Evolutionary conservation across 2,113 vertebrate genomes (phyloP), one percentile per base, ranked within the genome.

Genomic region (Labeo catla): DNA sequence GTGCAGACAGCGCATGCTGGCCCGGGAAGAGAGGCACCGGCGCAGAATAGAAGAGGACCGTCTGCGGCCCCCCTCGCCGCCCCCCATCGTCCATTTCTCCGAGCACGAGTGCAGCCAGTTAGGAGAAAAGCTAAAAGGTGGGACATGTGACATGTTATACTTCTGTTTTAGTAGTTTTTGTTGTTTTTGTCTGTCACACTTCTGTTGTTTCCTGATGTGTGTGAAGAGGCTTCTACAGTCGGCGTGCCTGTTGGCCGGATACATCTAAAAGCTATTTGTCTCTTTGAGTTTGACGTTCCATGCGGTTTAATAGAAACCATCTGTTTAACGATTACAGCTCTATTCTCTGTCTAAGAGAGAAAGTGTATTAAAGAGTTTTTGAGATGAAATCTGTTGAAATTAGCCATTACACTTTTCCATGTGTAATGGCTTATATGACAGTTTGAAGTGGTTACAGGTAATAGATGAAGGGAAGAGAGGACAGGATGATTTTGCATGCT

Each of bases 51-150:
- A 97, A 43, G 97, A 98, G 88, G 97, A 98, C 84, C 95, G 93
- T 39, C 91, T 98, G 57, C 94, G 95, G 2, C 97, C 97, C 0
- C 96, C 97, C 3, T 99, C 98, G 0, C 98, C 98, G 0, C 98
- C 98, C 0, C 96, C 97, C 0, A 97, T 98, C 0, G 97, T 98
- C 16, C 98, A 99, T 92, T 99, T 97, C 94, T 98, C 98, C 0
- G 98, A 99, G 88, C 97, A 99, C 0, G 98, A 99, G 92, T 97
- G 97, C 92, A 95, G 96, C 36, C 90, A 97, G 83, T 93, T 99
- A n/a, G 96, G 97, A 0, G 98, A 99, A 91, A 98, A 98, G 90
- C 96, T 99, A 77, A 98, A 98, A 97, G 98, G 98, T 97, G 70
- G 21, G 84, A 11, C 47, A 15, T n/a, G 16, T 21, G 43, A 47